Percentiles rank a stretch among this genome's conserved stretches.
These are phyloP conservation scores for Morpho helenor DNA, from an alignment of 2,888 invertebrate species.

Conservation along the genomic window DNA sequence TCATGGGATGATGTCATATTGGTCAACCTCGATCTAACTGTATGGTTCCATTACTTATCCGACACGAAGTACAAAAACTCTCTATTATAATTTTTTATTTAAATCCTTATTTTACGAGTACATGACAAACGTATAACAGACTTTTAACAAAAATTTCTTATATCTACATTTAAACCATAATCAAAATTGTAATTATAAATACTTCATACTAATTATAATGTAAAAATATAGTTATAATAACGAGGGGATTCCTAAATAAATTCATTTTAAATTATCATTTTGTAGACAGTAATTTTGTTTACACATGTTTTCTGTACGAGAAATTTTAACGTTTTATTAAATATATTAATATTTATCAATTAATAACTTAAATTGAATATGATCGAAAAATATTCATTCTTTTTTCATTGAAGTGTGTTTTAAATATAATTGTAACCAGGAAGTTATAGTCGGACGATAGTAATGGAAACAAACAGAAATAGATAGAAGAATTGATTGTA, in stretches of 20 bases:
- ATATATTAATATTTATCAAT: background rate
- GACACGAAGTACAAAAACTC: background rate
- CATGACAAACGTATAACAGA: background rate
- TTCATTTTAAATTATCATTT: no score
- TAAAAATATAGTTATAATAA: background rate
- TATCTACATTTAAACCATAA: no score
- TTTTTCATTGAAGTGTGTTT: background rate
- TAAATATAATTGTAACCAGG: background rate
- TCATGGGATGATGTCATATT: slow-evolving; percentile 54
- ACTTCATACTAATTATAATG: no score
- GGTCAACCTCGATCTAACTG: slow-evolving; percentile 28
- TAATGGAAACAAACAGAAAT: slow-evolving; percentile 25
- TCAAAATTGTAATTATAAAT: no score
- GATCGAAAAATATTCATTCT: background rate
- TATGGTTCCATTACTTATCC: slow-evolving; percentile 7
- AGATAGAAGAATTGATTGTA: slow-evolving; percentile 40
- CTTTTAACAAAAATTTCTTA: no score
- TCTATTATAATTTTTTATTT: background rate
- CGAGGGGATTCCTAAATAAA: no score
- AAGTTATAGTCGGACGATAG: background rate
- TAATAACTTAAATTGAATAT: no score
- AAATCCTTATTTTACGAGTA: background rate
- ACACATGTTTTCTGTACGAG: background rate
- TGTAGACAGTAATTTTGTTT: no score
- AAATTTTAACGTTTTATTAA: background rate